Conservation (phyloP, 2,113 vertebrate genomes). For the Falco punctatus region DNA sequence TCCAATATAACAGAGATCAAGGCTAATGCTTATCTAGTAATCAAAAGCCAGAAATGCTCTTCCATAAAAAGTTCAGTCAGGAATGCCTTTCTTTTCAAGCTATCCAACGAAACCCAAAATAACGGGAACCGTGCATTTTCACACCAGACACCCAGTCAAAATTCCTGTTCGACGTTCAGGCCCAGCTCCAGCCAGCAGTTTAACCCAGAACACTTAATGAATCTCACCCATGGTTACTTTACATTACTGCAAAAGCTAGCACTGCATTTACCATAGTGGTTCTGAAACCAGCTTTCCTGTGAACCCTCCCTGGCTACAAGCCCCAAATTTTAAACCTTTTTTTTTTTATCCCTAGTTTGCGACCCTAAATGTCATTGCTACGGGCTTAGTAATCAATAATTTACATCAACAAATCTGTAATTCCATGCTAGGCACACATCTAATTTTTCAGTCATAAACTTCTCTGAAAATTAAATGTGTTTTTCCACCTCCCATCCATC, state of each 20-base stretch:
- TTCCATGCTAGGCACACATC: not conserved
- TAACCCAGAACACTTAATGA: not conserved
- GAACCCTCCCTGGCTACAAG: not conserved
- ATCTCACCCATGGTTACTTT: not conserved
- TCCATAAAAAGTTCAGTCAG: not conserved
- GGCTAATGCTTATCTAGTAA: not conserved
- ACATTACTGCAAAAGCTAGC: not conserved
- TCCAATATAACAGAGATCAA: not conserved
- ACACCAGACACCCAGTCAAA: not conserved
- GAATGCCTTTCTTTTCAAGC: not conserved
- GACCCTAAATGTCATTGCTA: not conserved
- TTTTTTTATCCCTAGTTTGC: not conserved
- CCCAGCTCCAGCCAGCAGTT: not conserved
- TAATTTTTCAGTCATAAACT: not conserved
- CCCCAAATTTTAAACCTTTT: not conserved
- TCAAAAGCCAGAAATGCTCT: not conserved
- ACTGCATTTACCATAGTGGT: rapidly evolving
- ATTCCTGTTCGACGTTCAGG: not conserved
- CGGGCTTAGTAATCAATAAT: not conserved
- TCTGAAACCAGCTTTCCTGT: not conserved
- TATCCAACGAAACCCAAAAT: not conserved
- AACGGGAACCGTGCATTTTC: not conserved
- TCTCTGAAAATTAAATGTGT: not conserved
- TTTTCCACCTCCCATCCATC: not conserved
- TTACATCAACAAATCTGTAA: constrained; percentile 6